Base-by-base conservation (phyloP, 2,113 vertebrate genomes). In the Carollia perspicillata region DNA sequence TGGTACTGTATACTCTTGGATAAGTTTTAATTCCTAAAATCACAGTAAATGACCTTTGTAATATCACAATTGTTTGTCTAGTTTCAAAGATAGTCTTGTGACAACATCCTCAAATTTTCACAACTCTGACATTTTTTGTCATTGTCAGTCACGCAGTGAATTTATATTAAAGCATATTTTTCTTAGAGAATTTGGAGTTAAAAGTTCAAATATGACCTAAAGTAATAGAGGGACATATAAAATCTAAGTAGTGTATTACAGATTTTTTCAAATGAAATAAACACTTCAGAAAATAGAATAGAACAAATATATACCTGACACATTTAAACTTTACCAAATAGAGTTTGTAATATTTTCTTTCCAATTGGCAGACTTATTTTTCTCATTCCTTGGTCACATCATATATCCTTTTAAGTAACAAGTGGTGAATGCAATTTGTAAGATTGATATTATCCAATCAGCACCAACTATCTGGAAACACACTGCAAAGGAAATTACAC, bases 1-100 rank as follows among this genome's bases (percentile, higher is more conserved):
- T 97, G 86, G 58, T 93, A 97, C 8, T 97, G 88, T 97, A 98
- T 84, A 94, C 85, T 97, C 89, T 89, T 97, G 95, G 97, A 97
- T 98, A 97, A 97, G 65, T 95, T 98, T 98, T 97, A 98, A 98
- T 97, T 98, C 85, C 22, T 98, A 98, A 98, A 98, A 96, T 98
- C 96, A 79, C 85, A 97, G 81, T 78, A 98, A 98, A 91, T 98
- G 83, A 98, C 93, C 95, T 98, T 98, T 96, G 93, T 96, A 97
- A 98, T 98, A 98, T 98, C 90, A 95, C 58, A 4, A 28, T 95
- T 98, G 79, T 98, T 98, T 98, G 79, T 97, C 77, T 96, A 97
- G 93, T 87, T 93, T 97, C 93, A 94, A 97, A 95, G 37, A 86
- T 90, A 97, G 92, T 47, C 95, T 84, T 96, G 89, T 96, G 94